Conservation (phyloP, 2,113 vertebrate species). For the Anoura caudifer region DNA sequence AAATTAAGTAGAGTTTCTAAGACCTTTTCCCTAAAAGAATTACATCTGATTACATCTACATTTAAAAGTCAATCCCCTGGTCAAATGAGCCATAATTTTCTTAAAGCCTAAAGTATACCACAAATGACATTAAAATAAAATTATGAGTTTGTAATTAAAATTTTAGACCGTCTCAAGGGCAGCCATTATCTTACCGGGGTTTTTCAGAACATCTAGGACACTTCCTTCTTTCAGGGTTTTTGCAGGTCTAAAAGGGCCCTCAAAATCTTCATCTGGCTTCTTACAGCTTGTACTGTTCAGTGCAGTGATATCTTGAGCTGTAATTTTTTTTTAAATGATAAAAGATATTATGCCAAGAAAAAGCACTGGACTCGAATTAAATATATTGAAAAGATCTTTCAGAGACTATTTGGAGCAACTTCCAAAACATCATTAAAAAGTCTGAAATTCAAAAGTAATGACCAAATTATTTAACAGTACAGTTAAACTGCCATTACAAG, state of each 20-base stretch:
- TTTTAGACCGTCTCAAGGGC: background rate
- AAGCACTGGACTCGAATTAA: background rate
- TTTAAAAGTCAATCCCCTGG: background rate
- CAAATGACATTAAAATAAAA: background rate
- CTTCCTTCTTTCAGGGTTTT: slow-evolving; percentile 94
- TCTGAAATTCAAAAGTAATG: slow-evolving; percentile 7
- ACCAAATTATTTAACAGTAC: background rate
- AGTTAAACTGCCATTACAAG: background rate
- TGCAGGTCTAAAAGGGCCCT: slow-evolving; percentile 88
- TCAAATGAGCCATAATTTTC: background rate
- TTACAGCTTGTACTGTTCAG: slow-evolving; percentile 78
- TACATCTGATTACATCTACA: background rate
- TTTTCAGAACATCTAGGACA: slow-evolving; percentile 94
- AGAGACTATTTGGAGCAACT: background rate
- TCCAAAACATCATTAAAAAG: slow-evolving; percentile 5
- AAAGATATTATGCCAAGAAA: slow-evolving; percentile 15
- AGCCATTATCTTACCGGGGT: slow-evolving; percentile 85
- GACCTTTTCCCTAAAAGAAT: background rate
- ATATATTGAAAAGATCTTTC: background rate
- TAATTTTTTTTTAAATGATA: slow-evolving; percentile 50
- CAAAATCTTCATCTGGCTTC: slow-evolving; percentile 83
- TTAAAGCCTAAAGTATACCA: background rate
- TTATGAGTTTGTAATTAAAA: background rate
- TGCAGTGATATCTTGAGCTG: slow-evolving; percentile 71
- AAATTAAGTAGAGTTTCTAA: background rate